Evolutionary conservation across 35 echinoderm and acorn worm genomes (phyloP).

Genomic region (Holothuria glaberrima): DNA sequence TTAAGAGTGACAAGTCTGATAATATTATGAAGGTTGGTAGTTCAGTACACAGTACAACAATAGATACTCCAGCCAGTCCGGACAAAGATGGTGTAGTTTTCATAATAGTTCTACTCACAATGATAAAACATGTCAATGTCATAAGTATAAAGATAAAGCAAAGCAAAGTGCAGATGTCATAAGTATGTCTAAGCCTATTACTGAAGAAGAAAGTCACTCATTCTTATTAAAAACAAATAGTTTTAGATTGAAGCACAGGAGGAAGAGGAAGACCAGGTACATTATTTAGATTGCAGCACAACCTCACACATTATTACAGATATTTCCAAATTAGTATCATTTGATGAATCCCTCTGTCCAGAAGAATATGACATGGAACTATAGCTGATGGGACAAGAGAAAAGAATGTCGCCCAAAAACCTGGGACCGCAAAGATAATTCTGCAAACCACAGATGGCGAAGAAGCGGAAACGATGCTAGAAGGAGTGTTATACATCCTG

Average conservation of each 20-base stretch:
- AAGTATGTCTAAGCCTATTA: too few relatives aligned
- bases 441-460: neutral
- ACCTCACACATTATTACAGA: neutral
- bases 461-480: too few relatives aligned
- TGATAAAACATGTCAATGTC: too few relatives aligned
- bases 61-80: too few relatives aligned
- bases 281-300: neutral
- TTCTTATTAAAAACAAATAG: too few relatives aligned
- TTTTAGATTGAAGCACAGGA: too few relatives aligned
- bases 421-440: conserved; percentile 2
- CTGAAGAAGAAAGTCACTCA: too few relatives aligned
- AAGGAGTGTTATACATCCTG: neutral
- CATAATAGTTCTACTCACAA: too few relatives aligned
- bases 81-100: too few relatives aligned
- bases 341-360: neutral
- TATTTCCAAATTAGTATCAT: neutral
- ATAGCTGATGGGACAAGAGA: neutral
- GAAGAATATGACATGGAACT: neutral
- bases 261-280: too few relatives aligned
- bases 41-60: neutral
- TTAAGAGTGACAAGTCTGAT: neutral
- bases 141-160: too few relatives aligned
- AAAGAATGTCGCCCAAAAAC: neutral
- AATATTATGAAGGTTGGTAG: conserved; percentile 17
- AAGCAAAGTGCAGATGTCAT: too few relatives aligned